A percentile compares a stretch with the other conserved stretches of the same genome.
Evolutionary conservation across 2,113 vertebrate species (phyloP).

Genomic region (Sander lucioperca): DNA sequence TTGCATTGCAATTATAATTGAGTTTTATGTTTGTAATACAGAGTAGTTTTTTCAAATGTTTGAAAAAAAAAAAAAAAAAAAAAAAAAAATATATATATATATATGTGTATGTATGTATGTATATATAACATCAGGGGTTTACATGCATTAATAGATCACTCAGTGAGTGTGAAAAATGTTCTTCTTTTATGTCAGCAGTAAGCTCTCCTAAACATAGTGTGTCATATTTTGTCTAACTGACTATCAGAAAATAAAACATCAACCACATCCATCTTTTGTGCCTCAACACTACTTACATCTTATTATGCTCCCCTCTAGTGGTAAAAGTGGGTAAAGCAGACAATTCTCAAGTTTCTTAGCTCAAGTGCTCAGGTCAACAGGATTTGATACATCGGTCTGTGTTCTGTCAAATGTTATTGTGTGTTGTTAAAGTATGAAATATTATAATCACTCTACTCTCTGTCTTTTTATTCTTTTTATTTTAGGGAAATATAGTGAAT

Average conservation of each 20-base stretch:
- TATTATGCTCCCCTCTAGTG: constrained; percentile 43
- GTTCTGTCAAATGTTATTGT: not conserved
- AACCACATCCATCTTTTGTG: not conserved
- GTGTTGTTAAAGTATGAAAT: not conserved
- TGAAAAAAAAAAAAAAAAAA: no score
- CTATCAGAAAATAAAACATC: not conserved
- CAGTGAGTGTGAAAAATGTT: no score
- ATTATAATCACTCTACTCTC: not conserved
- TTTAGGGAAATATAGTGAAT: constrained; percentile 70
- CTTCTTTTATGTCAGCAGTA: not conserved
- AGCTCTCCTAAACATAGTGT: not conserved
- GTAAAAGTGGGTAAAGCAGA: constrained; percentile 4
- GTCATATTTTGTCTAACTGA: not conserved
- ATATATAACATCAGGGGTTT: not conserved
- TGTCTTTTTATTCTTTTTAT: constrained; percentile 5
- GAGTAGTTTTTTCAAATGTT: not conserved
- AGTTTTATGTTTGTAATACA: not conserved
- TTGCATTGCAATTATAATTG: not conserved
- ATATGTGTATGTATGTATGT: not conserved
- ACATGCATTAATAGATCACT: not conserved
- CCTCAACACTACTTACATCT: not conserved
- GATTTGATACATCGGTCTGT: not conserved
- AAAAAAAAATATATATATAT: no score
- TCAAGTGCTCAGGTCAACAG: not conserved
- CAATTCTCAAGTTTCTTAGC: not conserved